These are phyloP conservation scores for Diplodus puntazzo DNA, from an alignment of 2,797 vertebrate genomes.

Conservation along the genomic window DNA sequence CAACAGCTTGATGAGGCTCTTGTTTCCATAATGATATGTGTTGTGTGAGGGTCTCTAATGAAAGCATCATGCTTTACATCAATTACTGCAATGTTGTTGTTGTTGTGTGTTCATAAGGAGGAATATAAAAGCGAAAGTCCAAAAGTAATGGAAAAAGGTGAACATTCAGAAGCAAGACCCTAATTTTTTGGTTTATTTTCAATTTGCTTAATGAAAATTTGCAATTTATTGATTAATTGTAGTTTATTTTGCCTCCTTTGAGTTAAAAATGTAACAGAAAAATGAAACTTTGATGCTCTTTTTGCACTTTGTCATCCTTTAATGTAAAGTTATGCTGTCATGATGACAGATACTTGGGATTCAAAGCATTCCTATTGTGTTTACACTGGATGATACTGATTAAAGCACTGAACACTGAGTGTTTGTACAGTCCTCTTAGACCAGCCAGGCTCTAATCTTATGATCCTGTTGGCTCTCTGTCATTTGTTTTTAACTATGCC, in stretches of 20 bases:
- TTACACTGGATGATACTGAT: conserved; percentile 23
- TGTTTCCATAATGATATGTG: conserved; percentile 49
- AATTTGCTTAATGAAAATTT: conserved; percentile 12
- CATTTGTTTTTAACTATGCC: conserved; percentile 26
- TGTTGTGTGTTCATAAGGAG: background rate
- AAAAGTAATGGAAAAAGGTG: background rate
- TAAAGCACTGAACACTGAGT: conserved; percentile 8
- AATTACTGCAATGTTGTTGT: background rate
- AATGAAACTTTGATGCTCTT: conserved; percentile 2
- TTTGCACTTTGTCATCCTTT: background rate
- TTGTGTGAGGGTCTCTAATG: conserved; percentile 30
- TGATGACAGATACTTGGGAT: conserved; percentile 21
- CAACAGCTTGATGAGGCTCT: conserved; percentile 25
- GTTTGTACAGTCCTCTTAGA: conserved; percentile 18
- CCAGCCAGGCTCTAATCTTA: conserved; percentile 21
- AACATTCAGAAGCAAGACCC: background rate
- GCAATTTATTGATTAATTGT: background rate
- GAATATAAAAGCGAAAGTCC: background rate
- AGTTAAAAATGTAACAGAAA: conserved; percentile 21
- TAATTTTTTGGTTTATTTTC: background rate
- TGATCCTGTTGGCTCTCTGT: conserved; percentile 12
- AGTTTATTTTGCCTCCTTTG: background rate
- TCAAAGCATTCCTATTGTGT: conserved; percentile 27
- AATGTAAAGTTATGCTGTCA: background rate
- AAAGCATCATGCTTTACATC: conserved; percentile 42